phyloP scores from a whole-genome alignment of 2,797 vertebrate genomes.

The Choloepus didactylus region DNA sequence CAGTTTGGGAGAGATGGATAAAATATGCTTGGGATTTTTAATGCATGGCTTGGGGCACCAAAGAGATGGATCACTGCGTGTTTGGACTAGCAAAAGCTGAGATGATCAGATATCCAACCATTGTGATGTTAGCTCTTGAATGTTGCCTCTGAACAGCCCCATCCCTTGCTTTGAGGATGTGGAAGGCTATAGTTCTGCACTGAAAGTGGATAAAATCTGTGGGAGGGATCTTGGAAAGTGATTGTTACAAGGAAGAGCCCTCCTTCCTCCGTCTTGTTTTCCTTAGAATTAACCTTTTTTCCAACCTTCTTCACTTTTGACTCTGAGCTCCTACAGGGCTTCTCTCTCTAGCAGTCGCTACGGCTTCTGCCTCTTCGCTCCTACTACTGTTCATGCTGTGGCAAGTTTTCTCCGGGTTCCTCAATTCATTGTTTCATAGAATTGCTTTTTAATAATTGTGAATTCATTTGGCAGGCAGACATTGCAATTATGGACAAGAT shows the following conservation, averaged over 20 bases:
- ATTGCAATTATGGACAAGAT: conserved; percentile 67
- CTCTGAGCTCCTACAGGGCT: not conserved
- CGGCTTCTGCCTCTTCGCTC: not conserved
- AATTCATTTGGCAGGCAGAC: conserved; percentile 64
- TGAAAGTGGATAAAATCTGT: not conserved
- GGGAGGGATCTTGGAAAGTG: not conserved
- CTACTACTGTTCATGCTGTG: not conserved
- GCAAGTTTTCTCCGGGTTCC: conserved; percentile 21
- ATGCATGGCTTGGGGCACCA: not conserved
- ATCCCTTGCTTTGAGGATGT: not conserved
- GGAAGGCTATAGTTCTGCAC: rapidly evolving
- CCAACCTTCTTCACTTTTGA: not conserved
- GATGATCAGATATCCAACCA: not conserved
- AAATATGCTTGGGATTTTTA: not conserved
- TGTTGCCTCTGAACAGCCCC: not conserved
- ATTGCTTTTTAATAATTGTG: conserved; percentile 50
- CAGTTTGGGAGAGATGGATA: not conserved
- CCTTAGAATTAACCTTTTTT: not conserved
- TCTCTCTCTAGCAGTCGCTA: not conserved
- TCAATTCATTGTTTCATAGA: conserved; percentile 27
- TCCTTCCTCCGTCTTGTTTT: not conserved
- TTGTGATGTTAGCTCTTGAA: not conserved
- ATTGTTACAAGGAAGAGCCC: not conserved
- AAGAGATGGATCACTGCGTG: not conserved
- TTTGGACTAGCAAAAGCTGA: not conserved